Evolutionary conservation across 2,888 invertebrate genomes (phyloP), one percentile per base, ranked within the genome.

Genomic region (Xestia ashworthii): DNA sequence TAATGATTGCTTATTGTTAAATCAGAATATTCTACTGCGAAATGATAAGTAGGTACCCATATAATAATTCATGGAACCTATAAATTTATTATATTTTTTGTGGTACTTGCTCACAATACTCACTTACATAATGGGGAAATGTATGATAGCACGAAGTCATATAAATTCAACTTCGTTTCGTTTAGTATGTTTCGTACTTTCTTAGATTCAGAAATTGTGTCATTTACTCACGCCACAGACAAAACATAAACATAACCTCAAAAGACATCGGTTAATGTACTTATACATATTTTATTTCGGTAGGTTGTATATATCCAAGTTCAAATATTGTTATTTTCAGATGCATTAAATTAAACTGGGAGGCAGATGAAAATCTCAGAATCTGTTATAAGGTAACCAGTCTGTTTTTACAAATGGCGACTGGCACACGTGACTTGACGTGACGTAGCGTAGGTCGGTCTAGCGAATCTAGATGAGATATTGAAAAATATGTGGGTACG

Each of bases 161-260:
- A 12, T 19, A 14, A 46, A 71, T 48, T 16, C 19, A 14, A 74
- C 14, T n/a, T 74, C 5, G 19, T 44, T 74, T 74, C 19, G 16
- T 55, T 5, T 32, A 32, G 22, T 50, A 50, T 53, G 9, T 53
- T 53, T 22, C 22, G 8, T 22, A 41, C 6, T 6, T 55, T 41
- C 1, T 22, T 46, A 25, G 32, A 50, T 73, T 25, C 25, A 53
- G 22, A 32, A 22, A 50, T 41, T 22, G 2, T 25, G 4, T 41
- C 11, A 41, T 44, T 19, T 5, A 11, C 11, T 19, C 38, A 38
- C 32, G 60, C 32, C 55, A 75, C 46, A 74, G 44, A 55, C 32
- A 74, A 75, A 58, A 14, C 4, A 32, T 74, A 14, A 53, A 75
- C 75, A 58, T 74, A 74, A 75, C 74, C 74, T 74, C 74, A 74